phyloP scores from a whole-genome alignment of 2,113 vertebrate species.

The Ivindomyrus marchei region DNA sequence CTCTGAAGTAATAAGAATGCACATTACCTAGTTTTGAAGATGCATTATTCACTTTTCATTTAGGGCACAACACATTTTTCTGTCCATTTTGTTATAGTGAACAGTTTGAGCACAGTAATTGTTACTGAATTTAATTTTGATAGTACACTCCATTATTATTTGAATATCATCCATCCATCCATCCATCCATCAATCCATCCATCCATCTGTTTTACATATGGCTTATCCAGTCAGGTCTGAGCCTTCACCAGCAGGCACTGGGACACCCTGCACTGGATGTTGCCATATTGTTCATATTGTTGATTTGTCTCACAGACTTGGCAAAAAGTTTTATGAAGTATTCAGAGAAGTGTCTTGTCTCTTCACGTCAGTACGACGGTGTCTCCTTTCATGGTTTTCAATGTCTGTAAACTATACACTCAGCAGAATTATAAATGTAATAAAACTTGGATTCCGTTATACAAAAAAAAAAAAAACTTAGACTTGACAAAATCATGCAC shows the following conservation, averaged over 20 bases:
- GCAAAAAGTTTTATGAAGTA: not conserved
- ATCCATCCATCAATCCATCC: not conserved
- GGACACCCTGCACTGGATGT: not conserved
- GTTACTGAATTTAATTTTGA: not conserved
- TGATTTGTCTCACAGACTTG: not conserved
- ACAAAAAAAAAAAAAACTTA: not conserved
- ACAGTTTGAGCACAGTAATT: not conserved
- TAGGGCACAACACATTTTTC: not conserved
- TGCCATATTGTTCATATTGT: not conserved
- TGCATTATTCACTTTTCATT: slow-evolving; percentile 7
- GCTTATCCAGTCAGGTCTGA: not conserved
- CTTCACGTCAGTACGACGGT: slow-evolving; percentile 6
- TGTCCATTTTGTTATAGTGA: not conserved
- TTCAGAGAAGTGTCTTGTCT: slow-evolving; percentile 13
- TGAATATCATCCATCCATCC: not conserved
- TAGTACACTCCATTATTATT: not conserved
- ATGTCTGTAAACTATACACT: slow-evolving; percentile 18
- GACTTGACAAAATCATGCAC: not conserved
- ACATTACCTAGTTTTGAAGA: not conserved
- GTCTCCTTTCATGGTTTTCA: slow-evolving; percentile 14
- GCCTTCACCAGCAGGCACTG: not conserved
- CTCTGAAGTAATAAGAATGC: not conserved
- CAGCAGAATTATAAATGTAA: slow-evolving; percentile 24
- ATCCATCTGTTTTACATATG: not conserved
- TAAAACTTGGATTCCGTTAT: slow-evolving; percentile 15